Conservation (phyloP, 2,797 vertebrate species). For the Phyllotis vaccarum region DNA sequence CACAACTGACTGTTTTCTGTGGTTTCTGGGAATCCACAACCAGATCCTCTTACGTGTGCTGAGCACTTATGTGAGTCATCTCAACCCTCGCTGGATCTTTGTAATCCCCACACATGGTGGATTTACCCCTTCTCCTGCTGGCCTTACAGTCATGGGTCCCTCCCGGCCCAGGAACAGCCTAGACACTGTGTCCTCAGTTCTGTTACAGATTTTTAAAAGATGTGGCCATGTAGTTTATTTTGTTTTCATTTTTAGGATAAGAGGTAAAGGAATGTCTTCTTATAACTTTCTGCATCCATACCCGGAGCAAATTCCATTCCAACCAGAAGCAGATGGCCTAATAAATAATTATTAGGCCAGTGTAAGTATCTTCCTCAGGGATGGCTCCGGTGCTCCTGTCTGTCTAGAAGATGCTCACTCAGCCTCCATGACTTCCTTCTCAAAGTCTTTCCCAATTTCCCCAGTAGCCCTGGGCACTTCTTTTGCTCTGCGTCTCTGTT, state of each 20-base stretch:
- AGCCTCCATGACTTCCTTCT: constrained; percentile 1
- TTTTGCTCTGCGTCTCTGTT: background rate
- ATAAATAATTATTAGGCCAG: constrained; percentile 32
- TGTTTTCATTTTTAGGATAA: background rate
- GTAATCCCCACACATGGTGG: background rate
- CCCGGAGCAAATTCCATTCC: background rate
- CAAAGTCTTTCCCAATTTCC: constrained; percentile 60
- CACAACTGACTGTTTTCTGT: background rate
- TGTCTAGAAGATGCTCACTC: background rate
- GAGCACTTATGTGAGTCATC: background rate
- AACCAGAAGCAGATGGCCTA: constrained; percentile 43
- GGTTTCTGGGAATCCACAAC: background rate
- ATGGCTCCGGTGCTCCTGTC: background rate
- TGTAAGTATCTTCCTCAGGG: background rate
- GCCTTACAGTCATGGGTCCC: background rate
- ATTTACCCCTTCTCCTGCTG: background rate
- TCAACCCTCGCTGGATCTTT: background rate
- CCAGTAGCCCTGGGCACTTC: constrained; percentile 48
- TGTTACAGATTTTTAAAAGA: background rate
- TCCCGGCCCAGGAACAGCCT: background rate
- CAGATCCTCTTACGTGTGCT: too few relatives aligned
- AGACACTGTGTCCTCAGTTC: background rate
- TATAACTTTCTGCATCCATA: background rate
- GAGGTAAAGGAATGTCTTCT: background rate
- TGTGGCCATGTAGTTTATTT: background rate